phyloP scores from a whole-genome alignment of 2,797 vertebrate species.

The Synanceia verrucosa region DNA sequence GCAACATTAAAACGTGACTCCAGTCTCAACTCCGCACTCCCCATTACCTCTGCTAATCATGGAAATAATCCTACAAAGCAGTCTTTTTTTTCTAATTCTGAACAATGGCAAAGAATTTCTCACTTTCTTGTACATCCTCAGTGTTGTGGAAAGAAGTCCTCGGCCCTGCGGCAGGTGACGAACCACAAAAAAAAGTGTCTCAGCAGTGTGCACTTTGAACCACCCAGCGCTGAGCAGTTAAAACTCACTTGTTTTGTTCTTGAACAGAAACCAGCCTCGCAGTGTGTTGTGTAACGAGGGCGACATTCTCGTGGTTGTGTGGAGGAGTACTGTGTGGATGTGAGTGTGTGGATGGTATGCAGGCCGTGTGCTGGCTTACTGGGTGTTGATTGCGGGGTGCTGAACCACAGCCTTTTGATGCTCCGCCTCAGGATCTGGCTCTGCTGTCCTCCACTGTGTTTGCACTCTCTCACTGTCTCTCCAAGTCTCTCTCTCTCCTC shows the following conservation, averaged over 20 bases:
- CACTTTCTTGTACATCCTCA: constrained; percentile 21
- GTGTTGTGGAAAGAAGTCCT: constrained; percentile 38
- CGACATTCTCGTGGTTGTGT: constrained; percentile 63
- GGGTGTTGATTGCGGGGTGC: constrained; percentile 82
- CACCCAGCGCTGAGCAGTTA: constrained; percentile 39
- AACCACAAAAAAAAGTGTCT: constrained; percentile 33
- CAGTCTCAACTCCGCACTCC: neutral
- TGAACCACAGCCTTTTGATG: constrained; percentile 73
- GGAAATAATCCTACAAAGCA: constrained; percentile 21
- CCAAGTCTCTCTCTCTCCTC: constrained; percentile 6
- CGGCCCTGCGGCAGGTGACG: constrained; percentile 49
- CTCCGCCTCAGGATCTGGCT: constrained; percentile 58
- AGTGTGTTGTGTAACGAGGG: constrained; percentile 55
- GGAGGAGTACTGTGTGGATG: constrained; percentile 34
- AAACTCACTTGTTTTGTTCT: constrained; percentile 65
- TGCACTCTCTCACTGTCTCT: constrained; percentile 38
- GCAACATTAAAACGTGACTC: constrained; percentile 3
- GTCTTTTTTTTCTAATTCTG: constrained; percentile 1
- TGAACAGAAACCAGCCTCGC: constrained; percentile 32
- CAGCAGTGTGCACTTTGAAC: constrained; percentile 60
- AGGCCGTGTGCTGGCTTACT: constrained; percentile 70
- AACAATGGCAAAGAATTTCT: constrained; percentile 35
- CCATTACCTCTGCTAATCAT: constrained; percentile 19
- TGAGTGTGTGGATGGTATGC: constrained; percentile 68
- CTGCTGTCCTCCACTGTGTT: constrained; percentile 56